Evolutionary conservation across 2,888 invertebrate species (phyloP).

Genomic region (Calameuta filiformis): DNA sequence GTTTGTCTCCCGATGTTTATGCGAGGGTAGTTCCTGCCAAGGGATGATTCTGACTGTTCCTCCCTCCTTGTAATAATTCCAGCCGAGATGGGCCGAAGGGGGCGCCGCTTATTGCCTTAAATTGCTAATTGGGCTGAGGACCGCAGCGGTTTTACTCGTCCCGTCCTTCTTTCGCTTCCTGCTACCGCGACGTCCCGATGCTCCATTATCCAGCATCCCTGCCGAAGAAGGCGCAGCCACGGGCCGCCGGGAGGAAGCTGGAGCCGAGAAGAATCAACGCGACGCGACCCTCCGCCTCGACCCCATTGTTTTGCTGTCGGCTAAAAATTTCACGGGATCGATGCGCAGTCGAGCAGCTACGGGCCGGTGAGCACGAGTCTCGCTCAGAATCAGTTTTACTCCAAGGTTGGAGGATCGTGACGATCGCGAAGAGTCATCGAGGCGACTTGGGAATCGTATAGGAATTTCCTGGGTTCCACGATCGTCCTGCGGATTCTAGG

Average conservation of each 20-base stretch:
- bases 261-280: slow-evolving; percentile 40
- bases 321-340: slow-evolving; percentile 40
- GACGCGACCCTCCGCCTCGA: slow-evolving; percentile 29
- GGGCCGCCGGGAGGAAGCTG: neutral
- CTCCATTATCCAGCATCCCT: neutral
- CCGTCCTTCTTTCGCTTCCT: slow-evolving; percentile 31
- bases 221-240: neutral
- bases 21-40: slow-evolving; percentile 24
- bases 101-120: slow-evolving; percentile 57
- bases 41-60: slow-evolving; percentile 23
- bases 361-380: neutral
- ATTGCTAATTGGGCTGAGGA: slow-evolving; percentile 57
- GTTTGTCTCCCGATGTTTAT: slow-evolving; percentile 33
- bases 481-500: neutral
- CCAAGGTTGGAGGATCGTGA: neutral
- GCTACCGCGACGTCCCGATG: slow-evolving; percentile 4
- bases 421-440: neutral
- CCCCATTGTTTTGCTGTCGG: slow-evolving; percentile 43
- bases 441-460: neutral
- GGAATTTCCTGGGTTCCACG: neutral
- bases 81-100: slow-evolving; percentile 20
- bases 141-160: slow-evolving; percentile 38
- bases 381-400: neutral
- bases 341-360: neutral
- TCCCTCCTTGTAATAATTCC: slow-evolving; percentile 42